Evolutionary conservation across 2,888 invertebrate genomes (phyloP), one percentile per base, ranked within the genome.

Genomic region (Cinara cedri): DNA sequence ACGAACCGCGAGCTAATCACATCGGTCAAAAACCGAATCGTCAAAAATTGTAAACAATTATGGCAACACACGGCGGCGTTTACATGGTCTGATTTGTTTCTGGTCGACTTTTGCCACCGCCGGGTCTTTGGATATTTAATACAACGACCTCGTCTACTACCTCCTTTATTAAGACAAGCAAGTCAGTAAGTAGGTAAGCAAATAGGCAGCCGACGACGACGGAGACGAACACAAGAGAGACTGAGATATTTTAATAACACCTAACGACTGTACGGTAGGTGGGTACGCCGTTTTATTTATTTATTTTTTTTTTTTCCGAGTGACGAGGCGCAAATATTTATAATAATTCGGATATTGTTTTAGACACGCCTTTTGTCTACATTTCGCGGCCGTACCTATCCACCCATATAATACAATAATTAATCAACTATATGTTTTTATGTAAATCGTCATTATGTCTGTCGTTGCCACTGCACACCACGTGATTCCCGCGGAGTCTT

Each of bases 81-180:
- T 70, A 62, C 78, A 70, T 51, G 78, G 68, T 78, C 78, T 78
- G 13, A 78, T 70, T 78, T 62, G 46, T 60, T 21, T 1, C 34
- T 34, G 6, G 21, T 60, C 26, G 49, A 62, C 72, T 60, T 72
- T 49, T 49, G 9, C 42, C 42, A 14, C 24, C 3, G 63, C n/a
- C n/a, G 49, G n/a, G 49, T 49, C 51, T n/a, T n/a, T 8, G 21
- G 24, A 24, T 57, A 34, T 34, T 34, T 34, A 4, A n/a, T 34
- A 4, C 6, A 34, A 34, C 34, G 34, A 6, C 34, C 34, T 4
- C n/a, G 6, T 34, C 6, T 4, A 34, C 34, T 34, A 6, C 34
- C 34, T 6, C 3, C 34, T 34, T n/a, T 34, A 34, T 4, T 34
- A 34, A 6, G 3, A 34, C 6, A 34, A 3, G 34, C 34, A 46